Evolutionary conservation across 2,797 vertebrate genomes (phyloP), one percentile per base, ranked within the genome.

Genomic region (Microctenopoma lineatum): DNA sequence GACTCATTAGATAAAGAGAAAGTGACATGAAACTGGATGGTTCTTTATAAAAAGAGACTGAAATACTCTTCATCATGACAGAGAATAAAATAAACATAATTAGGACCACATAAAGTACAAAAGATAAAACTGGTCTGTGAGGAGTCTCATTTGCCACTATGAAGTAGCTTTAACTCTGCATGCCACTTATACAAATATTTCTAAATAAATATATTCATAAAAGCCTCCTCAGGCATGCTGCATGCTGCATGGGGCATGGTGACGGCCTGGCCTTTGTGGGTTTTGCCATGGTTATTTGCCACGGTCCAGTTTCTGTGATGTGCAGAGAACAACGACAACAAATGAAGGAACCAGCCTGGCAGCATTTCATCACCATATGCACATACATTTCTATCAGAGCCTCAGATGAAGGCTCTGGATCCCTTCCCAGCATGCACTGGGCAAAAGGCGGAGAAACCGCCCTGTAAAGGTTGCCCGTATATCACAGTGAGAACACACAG

Each of bases 401-500:
- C 26, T 0, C 15, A 7, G 61, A 4, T 21, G 34, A 58, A 14
- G 36, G 18, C 26, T 53, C 45, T 62, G 56, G 42, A 70, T 38
- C 0, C 10, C 70, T 50, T 82, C 75, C 64, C 26, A 77, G 63
- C 60, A 64, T 77, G 70, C 61, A 61, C 66, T 76, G 62, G 66
- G 69, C 52, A n/a, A 77, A 75, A 80, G 72, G 52, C 64, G 66
- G 73, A 14, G 63, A 67, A 86, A 68, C 47, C 48, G 50, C 52
- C 50, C 62, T 41, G 53, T 66, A 47, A 72, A 83, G 70, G 77
- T 84, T 45, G 68, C 62, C 59, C 46, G 70, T 77, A 75, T 42
- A 63, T 84, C 66, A 58, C 66, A 47, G 70, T 18, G 51, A 8
- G 66, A 77, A 72, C 64, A 68, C 81, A 69, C 72, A 75, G 74